Evolutionary conservation across 2,113 vertebrate genomes (phyloP).

Genomic region (Sprattus sprattus): DNA sequence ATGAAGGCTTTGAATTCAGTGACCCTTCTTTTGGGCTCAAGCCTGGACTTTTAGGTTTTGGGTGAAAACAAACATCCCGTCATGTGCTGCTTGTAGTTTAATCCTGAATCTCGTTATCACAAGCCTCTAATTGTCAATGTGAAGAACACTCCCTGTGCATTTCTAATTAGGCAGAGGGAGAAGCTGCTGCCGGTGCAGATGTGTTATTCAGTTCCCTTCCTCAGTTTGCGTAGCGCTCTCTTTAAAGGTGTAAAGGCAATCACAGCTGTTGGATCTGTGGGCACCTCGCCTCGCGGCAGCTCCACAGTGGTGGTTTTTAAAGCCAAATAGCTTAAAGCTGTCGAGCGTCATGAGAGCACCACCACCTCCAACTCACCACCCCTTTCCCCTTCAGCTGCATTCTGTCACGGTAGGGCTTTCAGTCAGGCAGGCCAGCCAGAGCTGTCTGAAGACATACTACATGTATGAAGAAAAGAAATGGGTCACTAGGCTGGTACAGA

Average conservation of each 20-base stretch:
- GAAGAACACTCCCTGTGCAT: not conserved
- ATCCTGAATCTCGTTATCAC: not conserved
- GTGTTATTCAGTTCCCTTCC: not conserved
- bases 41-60: not conserved
- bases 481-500: not conserved
- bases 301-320: conserved; percentile 1
- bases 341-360: not conserved
- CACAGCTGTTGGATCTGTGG: not conserved
- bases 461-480: not conserved
- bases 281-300: not conserved
- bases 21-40: not conserved
- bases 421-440: conserved; percentile 46
- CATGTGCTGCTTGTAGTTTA: not conserved
- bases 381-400: conserved; percentile 54
- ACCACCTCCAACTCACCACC: conserved; percentile 21
- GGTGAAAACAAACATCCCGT: not conserved
- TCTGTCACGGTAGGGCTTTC: conserved; percentile 49
- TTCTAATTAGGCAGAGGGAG: not conserved
- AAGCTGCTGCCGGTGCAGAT: not conserved
- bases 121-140: not conserved
- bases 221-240: not conserved
- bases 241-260: not conserved
- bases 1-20: not conserved
- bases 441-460: conserved; percentile 43
- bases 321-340: conserved; percentile 29